Conservation (phyloP, 2,888 invertebrate genomes). For the Caenorhabditis sp. region DNA sequence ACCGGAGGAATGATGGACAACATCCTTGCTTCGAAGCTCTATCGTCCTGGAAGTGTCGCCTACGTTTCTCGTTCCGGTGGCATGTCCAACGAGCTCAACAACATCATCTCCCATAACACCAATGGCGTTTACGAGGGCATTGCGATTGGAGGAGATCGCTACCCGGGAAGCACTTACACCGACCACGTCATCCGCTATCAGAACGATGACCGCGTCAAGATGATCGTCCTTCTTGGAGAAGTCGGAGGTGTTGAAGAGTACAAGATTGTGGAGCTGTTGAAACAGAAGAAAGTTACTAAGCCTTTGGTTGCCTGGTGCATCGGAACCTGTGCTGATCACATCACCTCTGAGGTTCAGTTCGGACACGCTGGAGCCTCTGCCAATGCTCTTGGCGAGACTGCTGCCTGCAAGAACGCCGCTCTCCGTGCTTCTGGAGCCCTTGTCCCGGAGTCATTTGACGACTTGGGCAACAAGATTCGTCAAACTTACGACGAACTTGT, state of each 20-base stretch:
- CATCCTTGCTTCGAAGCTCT: conserved; percentile 95
- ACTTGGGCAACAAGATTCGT: conserved; percentile 84
- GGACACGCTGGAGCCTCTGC: conserved; percentile 99
- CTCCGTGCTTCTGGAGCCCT: conserved; percentile 88
- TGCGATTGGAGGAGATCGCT: conserved; percentile 95
- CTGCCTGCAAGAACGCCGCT: conserved; percentile 91
- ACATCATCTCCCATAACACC: conserved; percentile 95
- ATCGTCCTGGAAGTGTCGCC: conserved; percentile 94
- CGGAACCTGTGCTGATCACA: conserved; percentile 84
- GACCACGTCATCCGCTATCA: conserved; percentile 92
- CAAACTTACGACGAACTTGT: conserved; percentile 85
- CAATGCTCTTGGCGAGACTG: conserved; percentile 93
- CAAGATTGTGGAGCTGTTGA: conserved; percentile 91
- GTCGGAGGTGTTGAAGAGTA: conserved; percentile 99
- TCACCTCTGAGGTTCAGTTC: conserved; percentile 87
- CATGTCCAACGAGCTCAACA: conserved; percentile 99
- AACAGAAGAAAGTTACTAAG: conserved; percentile 87
- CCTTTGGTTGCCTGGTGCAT: conserved; percentile 99
- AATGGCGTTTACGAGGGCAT: conserved; percentile 87
- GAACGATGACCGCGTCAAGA: conserved; percentile 85
- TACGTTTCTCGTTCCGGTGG: conserved; percentile 99
- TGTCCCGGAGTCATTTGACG: conserved; percentile 94
- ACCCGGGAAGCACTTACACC: conserved; percentile 98
- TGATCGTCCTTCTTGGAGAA: conserved; percentile 94
- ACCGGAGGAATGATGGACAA: conserved; percentile 99